Conservation (phyloP, 2,888 invertebrate genomes). For the Chironomus tentans region DNA sequence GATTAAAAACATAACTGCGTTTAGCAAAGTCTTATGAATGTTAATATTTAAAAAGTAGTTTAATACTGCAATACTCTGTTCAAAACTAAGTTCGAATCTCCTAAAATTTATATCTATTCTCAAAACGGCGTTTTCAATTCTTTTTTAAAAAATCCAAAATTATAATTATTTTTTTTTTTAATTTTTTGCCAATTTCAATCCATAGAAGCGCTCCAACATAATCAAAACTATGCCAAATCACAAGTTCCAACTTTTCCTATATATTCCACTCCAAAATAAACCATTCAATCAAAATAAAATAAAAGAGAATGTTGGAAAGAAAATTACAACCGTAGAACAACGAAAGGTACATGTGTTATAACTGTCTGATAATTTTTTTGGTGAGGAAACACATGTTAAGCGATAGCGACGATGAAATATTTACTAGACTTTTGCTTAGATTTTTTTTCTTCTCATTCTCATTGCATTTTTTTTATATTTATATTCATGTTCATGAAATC, state of each 20-base stretch:
- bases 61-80: too few species aligned
- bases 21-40: too few species aligned
- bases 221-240: too few species aligned
- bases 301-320: neutral
- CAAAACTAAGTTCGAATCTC: too few species aligned
- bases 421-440: neutral
- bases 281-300: constrained; percentile 5
- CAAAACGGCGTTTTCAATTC: too few species aligned
- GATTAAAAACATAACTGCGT: too few species aligned
- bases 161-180: too few species aligned
- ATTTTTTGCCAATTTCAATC: neutral
- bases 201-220: neutral
- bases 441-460: neutral
- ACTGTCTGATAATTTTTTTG: constrained; percentile 5
- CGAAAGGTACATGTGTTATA: constrained; percentile 19
- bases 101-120: too few species aligned
- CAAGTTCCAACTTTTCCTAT: too few species aligned
- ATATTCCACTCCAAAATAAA: neutral
- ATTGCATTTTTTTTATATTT: neutral
- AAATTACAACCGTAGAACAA: neutral
- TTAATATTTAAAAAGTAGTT: too few species aligned
- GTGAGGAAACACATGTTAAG: constrained; percentile 19
- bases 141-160: too few species aligned
- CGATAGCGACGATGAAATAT: neutral
- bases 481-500: too few species aligned